Percentiles rank a stretch among this genome's conserved stretches.
Conservation (phyloP, 2,113 vertebrate species). For the Sporophila hypoxantha region DNA sequence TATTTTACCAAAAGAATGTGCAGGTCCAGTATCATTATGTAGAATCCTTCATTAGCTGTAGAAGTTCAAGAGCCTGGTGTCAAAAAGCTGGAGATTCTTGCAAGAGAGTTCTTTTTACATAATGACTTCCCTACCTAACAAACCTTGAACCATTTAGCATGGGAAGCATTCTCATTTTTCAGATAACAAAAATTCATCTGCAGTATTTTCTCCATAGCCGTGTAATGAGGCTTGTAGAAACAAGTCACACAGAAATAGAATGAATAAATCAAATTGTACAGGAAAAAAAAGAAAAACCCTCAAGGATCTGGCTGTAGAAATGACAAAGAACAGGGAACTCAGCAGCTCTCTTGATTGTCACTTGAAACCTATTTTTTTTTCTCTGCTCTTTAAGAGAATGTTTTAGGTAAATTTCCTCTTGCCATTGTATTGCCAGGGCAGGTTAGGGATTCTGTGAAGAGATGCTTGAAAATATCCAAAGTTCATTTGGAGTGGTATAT, state of each 20-base stretch:
- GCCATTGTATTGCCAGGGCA: neutral
- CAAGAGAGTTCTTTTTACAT: neutral
- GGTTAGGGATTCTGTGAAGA: neutral
- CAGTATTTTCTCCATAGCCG: neutral
- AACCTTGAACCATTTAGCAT: constrained; percentile 23
- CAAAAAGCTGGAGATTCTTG: neutral
- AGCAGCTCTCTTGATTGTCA: neutral
- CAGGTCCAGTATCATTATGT: neutral
- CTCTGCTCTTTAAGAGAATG: neutral
- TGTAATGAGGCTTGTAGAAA: constrained; percentile 44
- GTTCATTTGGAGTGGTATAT: neutral
- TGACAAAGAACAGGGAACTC: neutral
- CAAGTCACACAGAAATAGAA: constrained; percentile 3
- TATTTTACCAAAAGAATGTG: neutral
- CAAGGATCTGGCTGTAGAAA: neutral
- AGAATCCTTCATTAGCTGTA: neutral
- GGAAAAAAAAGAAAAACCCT: neutral
- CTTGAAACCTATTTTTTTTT: neutral
- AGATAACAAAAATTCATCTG: constrained; percentile 27
- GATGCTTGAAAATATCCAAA: neutral
- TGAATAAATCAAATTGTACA: neutral
- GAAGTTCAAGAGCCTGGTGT: neutral
- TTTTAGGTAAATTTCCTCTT: neutral
- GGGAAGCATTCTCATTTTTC: constrained; percentile 19
- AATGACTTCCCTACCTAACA: constrained; percentile 1